These are phyloP conservation scores for Papilio polytes DNA, from an alignment of 1,140 invertebrate species.

Conservation along the genomic window DNA sequence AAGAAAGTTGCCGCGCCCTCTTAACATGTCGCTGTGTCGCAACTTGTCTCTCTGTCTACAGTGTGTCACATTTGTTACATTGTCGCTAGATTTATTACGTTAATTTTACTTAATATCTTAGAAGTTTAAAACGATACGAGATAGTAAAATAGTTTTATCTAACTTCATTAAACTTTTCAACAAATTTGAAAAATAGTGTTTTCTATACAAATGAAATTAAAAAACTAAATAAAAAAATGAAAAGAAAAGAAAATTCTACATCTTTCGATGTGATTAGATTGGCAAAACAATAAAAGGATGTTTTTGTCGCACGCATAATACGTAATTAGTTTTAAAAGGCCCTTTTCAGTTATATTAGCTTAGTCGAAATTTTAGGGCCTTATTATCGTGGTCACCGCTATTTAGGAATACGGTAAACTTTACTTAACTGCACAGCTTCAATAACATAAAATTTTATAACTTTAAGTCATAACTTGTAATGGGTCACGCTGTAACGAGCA, in stretches of 20 bases:
- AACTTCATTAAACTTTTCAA: too few relatives aligned
- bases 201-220: too few relatives aligned
- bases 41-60: background rate
- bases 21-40: background rate
- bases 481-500: background rate
- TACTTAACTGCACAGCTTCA: background rate
- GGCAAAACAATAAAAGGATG: too few relatives aligned
- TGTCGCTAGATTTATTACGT: background rate
- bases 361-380: background rate
- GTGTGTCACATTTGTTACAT: background rate
- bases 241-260: too few relatives aligned
- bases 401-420: background rate
- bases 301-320: too few relatives aligned
- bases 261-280: too few relatives aligned
- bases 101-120: background rate
- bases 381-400: background rate
- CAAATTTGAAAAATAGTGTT: background rate
- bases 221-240: too few relatives aligned
- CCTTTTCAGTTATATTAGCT: too few relatives aligned
- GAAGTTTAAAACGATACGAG: too few relatives aligned
- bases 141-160: too few relatives aligned
- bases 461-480: background rate
- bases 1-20: conserved; percentile 15
- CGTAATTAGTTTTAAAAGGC: too few relatives aligned
- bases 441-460: background rate